Evolutionary conservation across 2,888 invertebrate genomes (phyloP).

Genomic region (Eupithecia pulchellata): DNA sequence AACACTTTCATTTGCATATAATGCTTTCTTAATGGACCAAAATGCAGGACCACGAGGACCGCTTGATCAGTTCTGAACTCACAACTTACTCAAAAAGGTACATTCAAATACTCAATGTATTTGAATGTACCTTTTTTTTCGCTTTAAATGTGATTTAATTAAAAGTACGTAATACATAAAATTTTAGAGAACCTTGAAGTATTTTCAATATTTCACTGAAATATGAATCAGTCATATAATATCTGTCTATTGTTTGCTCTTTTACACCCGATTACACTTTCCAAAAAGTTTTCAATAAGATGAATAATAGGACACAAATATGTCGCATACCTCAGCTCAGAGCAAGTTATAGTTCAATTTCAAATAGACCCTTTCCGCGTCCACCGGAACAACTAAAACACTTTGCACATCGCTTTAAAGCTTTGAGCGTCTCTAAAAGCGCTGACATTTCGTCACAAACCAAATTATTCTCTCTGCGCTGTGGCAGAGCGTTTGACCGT

Average conservation of each 20-base stretch:
- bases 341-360: neutral
- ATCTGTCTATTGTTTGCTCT: too few species aligned
- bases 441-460: neutral
- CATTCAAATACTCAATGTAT: too few species aligned
- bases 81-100: neutral
- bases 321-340: neutral
- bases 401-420: neutral
- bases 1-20: constrained; percentile 66
- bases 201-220: neutral
- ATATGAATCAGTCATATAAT: too few species aligned
- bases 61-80: constrained; percentile 1
- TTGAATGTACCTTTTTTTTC: too few species aligned
- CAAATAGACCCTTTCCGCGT: neutral
- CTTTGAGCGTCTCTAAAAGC: constrained; percentile 4
- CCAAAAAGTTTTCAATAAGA: neutral
- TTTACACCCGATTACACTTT: neutral
- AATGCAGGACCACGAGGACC: constrained; percentile 14
- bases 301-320: neutral
- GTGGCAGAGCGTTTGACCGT: constrained; percentile 42
- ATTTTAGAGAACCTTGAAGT: too few species aligned
- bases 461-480: constrained; percentile 20
- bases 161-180: too few species aligned
- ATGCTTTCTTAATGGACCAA: constrained; percentile 59
- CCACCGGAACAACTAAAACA: constrained; percentile 1
- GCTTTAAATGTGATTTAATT: neutral